Conservation (phyloP, 2,888 invertebrate genomes). For the Romanomermis culicivorax region DNA sequence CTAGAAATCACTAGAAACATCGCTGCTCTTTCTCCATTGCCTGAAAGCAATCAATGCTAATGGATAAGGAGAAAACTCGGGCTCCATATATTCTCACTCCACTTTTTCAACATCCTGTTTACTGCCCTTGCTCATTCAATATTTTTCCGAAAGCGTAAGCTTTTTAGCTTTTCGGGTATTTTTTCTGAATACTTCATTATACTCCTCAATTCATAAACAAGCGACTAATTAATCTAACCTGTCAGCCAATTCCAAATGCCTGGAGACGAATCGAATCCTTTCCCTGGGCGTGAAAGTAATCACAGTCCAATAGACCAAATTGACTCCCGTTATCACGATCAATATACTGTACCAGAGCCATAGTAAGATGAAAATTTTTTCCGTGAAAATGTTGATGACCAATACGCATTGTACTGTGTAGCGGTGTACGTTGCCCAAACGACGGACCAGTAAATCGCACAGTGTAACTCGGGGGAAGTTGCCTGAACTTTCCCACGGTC, state of each 20-base stretch:
- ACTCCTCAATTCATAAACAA: no score
- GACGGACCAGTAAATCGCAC: background rate
- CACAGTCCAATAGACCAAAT: slow-evolving; percentile 8
- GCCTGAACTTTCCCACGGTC: slow-evolving; percentile 5
- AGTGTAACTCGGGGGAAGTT: slow-evolving; percentile 2
- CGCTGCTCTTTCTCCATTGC: no score
- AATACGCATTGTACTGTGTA: slow-evolving; percentile 28
- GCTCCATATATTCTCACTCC: no score
- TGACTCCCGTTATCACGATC: slow-evolving; percentile 16
- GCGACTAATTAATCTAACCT: no score
- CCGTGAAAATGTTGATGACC: slow-evolving; percentile 28
- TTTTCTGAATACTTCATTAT: no score
- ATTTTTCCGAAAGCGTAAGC: no score
- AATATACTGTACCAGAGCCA: slow-evolving; percentile 26
- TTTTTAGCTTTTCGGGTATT: no score
- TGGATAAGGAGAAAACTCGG: no score
- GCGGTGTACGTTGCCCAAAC: slow-evolving; percentile 12
- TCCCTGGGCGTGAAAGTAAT: background rate
- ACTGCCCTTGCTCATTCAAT: no score
- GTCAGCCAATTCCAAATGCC: slow-evolving; percentile 25
- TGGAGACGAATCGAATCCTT: slow-evolving; percentile 19
- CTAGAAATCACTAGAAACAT: no score
- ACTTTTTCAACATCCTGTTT: no score
- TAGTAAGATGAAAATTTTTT: slow-evolving; percentile 26
- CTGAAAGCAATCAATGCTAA: no score